Evolutionary conservation across 2,888 invertebrate species (phyloP).

Genomic region (Agrochola circellaris): DNA sequence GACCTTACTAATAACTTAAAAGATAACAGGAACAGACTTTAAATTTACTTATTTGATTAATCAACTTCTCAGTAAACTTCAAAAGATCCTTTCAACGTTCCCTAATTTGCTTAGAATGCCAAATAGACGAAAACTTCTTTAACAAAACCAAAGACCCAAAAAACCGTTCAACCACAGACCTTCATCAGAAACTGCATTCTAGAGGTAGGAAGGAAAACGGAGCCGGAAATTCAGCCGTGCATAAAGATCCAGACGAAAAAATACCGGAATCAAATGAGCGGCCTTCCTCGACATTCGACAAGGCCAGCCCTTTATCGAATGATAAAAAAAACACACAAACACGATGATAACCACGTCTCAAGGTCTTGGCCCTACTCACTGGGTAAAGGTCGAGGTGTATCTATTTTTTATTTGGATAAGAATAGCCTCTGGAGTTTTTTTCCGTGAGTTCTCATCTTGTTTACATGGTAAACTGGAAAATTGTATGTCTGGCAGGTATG

Average conservation of each 20-base stretch:
- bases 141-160: conserved; percentile 6
- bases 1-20: conserved; percentile 25
- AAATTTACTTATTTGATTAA: conserved; percentile 26
- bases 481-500: conserved; percentile 13
- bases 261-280: conserved; percentile 78
- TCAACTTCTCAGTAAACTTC: neutral
- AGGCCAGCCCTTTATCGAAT: conserved; percentile 87
- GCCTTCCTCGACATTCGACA: conserved; percentile 79
- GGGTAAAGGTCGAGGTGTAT: conserved; percentile 86
- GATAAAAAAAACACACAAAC: conserved; percentile 82
- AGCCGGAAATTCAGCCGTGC: conserved; percentile 82
- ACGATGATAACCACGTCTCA: conserved; percentile 81
- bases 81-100: neutral
- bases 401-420: conserved; percentile 69
- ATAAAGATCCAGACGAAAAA: conserved; percentile 79
- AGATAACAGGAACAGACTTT: conserved; percentile 19
- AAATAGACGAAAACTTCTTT: conserved; percentile 4
- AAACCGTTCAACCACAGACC: conserved; percentile 57
- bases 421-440: conserved; percentile 68
- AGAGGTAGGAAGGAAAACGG: conserved; percentile 81
- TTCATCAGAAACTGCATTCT: conserved; percentile 73
- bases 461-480: conserved; percentile 54
- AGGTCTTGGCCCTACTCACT: conserved; percentile 82
- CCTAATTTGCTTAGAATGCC: neutral
- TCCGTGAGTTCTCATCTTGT: conserved; percentile 58